A percentile compares a stretch with the other conserved stretches of the same genome.
phyloP scores from a whole-genome alignment of 2,113 vertebrate genomes.

The Chrysochloris asiatica region DNA sequence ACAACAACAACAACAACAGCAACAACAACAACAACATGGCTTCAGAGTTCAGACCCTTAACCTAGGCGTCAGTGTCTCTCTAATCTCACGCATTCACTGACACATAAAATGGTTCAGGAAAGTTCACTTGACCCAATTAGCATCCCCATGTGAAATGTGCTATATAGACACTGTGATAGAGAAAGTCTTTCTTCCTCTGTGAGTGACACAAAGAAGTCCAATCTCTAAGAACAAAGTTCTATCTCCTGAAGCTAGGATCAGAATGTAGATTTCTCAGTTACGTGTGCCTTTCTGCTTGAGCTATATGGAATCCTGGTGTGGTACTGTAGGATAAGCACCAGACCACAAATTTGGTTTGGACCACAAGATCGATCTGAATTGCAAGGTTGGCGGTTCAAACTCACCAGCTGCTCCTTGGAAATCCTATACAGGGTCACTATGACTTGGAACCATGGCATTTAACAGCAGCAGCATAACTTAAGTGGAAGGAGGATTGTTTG shows the following conservation, averaged over 20 bases:
- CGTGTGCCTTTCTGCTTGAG: not conserved
- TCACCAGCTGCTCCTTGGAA: too few species aligned
- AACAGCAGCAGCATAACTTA: too few species aligned
- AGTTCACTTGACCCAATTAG: not conserved
- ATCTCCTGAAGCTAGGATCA: not conserved
- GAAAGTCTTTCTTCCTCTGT: slow-evolving; percentile 1
- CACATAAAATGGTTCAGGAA: not conserved
- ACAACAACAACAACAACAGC: too few species aligned
- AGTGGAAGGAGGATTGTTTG: not conserved
- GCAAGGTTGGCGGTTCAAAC: too few species aligned
- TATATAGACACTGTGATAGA: not conserved
- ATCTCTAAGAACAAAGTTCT: not conserved
- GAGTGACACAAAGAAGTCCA: not conserved
- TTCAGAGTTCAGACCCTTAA: not conserved
- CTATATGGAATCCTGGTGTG: not conserved
- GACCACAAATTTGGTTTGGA: too few species aligned
- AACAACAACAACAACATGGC: not conserved
- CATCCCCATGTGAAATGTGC: not conserved
- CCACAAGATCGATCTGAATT: too few species aligned
- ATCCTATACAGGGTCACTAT: too few species aligned
- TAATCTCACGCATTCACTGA: not conserved
- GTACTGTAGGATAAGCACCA: too few species aligned
- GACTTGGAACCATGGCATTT: too few species aligned
- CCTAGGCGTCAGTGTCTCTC: not conserved
- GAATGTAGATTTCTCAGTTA: not conserved